Evolutionary conservation across 2,888 invertebrate genomes (phyloP), one percentile per base, ranked within the genome.

Genomic region (Nephrotoma guestfalica): DNA sequence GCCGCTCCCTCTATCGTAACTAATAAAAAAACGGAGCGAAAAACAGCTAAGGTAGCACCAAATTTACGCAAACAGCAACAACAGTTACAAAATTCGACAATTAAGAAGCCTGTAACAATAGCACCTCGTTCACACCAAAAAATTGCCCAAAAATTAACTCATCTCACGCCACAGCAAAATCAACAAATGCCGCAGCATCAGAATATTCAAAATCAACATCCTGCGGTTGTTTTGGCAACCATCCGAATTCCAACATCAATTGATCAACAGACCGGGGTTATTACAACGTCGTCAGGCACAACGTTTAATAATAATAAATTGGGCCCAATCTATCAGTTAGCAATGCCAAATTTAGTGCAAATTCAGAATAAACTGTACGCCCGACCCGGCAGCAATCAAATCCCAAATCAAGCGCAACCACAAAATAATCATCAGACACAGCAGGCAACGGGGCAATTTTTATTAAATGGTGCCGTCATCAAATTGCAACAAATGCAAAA

Each of bases 331-430:
- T 93, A 93, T 89, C 93, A 94, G 88, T 92, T 94, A 90, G 94
- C 94, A 85, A 91, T 94, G 90, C 94, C 94, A 88, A 94, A 94
- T 91, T 91, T 94, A 87, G 93, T 94, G 88, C 94, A 94, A 91
- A 92, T 94, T 91, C 94, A 94, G 87, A 93, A 85, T 85, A 85
- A 85, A 85, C 18, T 85, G 6, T 85, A 85, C 9, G 18, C 42
- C 5, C 41, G 41, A 3, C 71, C 71, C 30, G 18, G 85, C 18
- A 71, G 18, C 4, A 84, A 41, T 41, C 84, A 84, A 84, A 41
- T 84, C 5, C 41, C 84, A n/a, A 84, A 41, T 41, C 84, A 84
- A 84, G 84, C 41, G 2, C 41, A 41, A 41, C 6, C 41, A 15
- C 84, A 84, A 84, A 41, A 2, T 6, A 84, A 84, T 84, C 41